Evolutionary conservation across 2,797 vertebrate species (phyloP), one percentile per base, ranked within the genome.

Genomic region (Alca torda): DNA sequence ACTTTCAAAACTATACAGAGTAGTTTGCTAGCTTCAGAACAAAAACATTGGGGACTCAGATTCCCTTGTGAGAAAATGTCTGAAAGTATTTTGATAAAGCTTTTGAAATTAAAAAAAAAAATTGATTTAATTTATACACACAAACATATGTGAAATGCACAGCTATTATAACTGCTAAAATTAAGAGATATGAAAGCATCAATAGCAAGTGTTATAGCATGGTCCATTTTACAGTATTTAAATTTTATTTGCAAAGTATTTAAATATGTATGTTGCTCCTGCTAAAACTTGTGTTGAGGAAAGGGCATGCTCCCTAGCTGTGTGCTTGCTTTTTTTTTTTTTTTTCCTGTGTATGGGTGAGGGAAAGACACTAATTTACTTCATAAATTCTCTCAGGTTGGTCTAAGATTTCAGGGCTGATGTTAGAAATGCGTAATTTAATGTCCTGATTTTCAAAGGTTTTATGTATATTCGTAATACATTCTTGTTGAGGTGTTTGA

Each of bases 31-130:
- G 28, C 26, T 81, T 84, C 64, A 53, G 65, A 94, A 75, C 90
- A 24, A 91, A 64, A 78, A 1, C 6, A 17, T 5, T 0, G 1
- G 14, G 24, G 37, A 53, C 41, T 80, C 9, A 0, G 16, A 56
- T 70, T 87, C 8, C 20, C 14, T 4, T 56, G 31, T 80, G 65
- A 93, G 48, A 85, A 92, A 64, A 56, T 70, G 26, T 2, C 26
- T 73, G 37, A 78, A 18, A 16, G 17, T 75, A 46, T 89, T 94
- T 76, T 82, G 54, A 16, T 69, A 83, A 77, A 80, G 45, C 8
- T 82, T 86, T 76, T 89, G 85, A 87, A 84, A 82, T 46, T 25
- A 5, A 2, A 53, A 37, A 46, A 64, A 39, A 16, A 9, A 57
- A 6, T 41, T 43, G 1, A 23, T 74, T 82, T 64, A 9, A 51